Evolutionary conservation across 2,113 vertebrate species (phyloP).

Genomic region (Phaethornis superciliosus): DNA sequence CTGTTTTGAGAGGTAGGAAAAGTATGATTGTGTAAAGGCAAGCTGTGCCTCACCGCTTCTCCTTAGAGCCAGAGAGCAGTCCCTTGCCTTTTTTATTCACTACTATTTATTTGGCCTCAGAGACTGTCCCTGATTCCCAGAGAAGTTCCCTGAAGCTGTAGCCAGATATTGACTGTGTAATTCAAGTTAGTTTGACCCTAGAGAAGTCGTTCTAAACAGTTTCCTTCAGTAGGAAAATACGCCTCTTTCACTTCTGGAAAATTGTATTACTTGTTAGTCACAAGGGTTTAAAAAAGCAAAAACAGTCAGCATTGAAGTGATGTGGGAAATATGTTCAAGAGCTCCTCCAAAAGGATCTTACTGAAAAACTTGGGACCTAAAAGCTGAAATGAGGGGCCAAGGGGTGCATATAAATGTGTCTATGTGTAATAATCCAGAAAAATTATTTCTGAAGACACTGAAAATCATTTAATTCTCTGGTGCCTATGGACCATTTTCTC

Average conservation of each 20-base stretch:
- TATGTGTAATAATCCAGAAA: background rate
- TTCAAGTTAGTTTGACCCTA: conserved; percentile 63
- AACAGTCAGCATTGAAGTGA: background rate
- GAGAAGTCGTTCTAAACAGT: conserved; percentile 47
- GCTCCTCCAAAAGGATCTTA: background rate
- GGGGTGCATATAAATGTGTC: fast-evolving
- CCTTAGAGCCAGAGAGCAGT: background rate
- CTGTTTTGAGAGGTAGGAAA: background rate
- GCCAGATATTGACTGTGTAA: conserved; percentile 44
- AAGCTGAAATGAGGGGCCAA: background rate
- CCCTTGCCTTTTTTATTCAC: conserved; percentile 33
- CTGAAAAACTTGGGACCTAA: background rate
- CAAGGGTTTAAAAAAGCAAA: conserved; percentile 22
- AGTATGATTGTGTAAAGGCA: background rate
- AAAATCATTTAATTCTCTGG: background rate
- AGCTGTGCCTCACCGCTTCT: background rate
- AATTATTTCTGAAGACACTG: background rate
- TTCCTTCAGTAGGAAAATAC: conserved; percentile 38
- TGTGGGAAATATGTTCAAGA: background rate
- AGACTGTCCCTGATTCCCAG: background rate
- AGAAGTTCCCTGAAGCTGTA: conserved; percentile 11
- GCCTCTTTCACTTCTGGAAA: conserved; percentile 31
- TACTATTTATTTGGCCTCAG: conserved; percentile 51
- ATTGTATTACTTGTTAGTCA: conserved; percentile 26
- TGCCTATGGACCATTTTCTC: background rate